These are phyloP conservation scores for Rugalucina vietnamica DNA, from an alignment of 2,888 invertebrate species.

Conservation along the genomic window DNA sequence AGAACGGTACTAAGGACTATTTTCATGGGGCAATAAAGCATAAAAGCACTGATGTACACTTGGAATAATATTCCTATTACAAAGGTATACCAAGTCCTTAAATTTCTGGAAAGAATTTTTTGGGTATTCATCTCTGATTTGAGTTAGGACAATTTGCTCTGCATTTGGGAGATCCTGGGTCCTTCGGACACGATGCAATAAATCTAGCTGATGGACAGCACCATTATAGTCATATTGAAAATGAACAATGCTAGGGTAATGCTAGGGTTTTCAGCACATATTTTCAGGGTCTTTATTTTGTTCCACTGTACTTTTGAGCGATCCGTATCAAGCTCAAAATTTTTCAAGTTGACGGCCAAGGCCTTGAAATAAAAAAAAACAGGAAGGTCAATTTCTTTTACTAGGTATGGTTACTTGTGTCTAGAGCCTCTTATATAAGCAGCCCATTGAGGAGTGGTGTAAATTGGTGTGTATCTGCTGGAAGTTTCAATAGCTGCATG, in stretches of 20 bases:
- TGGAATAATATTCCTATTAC: too few species aligned
- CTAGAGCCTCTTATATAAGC: neutral
- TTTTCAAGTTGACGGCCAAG: neutral
- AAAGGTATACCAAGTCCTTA: too few species aligned
- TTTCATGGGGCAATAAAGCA: too few species aligned
- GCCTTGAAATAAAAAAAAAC: slow-evolving; percentile 16
- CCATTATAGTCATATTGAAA: neutral
- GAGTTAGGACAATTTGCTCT: neutral
- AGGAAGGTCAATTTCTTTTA: neutral
- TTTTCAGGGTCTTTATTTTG: neutral
- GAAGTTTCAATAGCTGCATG: slow-evolving; percentile 15
- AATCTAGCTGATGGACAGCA: neutral
- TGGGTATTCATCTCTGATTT: neutral
- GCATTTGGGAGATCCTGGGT: neutral
- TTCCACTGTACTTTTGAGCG: neutral
- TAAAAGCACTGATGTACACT: too few species aligned
- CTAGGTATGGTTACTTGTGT: neutral
- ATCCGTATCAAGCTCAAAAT: slow-evolving; percentile 4
- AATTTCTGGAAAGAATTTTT: too few species aligned
- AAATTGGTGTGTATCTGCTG: neutral
- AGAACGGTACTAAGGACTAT: too few species aligned
- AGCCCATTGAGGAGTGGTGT: slow-evolving; percentile 5
- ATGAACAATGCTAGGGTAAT: neutral
- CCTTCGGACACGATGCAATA: neutral
- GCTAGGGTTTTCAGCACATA: neutral